Evolutionary conservation across 2,888 invertebrate genomes (phyloP).

Genomic region (Drosophila tripunctata): DNA sequence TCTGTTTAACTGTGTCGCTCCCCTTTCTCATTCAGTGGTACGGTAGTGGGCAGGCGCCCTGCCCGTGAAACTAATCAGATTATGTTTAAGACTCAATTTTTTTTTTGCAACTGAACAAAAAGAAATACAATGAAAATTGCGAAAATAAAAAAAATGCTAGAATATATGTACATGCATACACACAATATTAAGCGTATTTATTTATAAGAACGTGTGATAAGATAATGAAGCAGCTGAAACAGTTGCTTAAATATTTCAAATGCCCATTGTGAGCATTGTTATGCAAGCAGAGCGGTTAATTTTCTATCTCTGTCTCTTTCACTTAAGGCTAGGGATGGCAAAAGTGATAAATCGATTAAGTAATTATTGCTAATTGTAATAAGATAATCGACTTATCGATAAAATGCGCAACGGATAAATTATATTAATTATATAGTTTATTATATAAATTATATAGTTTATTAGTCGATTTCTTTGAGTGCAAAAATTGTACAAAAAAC

Average conservation of each 20-base stretch:
- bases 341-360: too few relatives aligned
- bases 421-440: too few relatives aligned
- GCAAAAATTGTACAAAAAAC: too few relatives aligned
- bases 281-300: slow-evolving; percentile 31
- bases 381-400: too few relatives aligned
- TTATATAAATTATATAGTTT: too few relatives aligned
- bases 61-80: slow-evolving; percentile 55
- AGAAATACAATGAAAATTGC: slow-evolving; percentile 5
- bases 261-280: slow-evolving; percentile 23
- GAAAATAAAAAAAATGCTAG: slow-evolving; percentile 14
- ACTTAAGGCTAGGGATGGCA: too few relatives aligned
- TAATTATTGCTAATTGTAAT: too few relatives aligned
- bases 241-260: slow-evolving; percentile 5
- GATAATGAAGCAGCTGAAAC: slow-evolving; percentile 25
- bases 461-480: too few relatives aligned
- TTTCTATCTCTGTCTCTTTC: neutral
- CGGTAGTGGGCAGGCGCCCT: slow-evolving; percentile 14
- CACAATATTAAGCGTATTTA: slow-evolving; percentile 13
- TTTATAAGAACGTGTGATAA: slow-evolving; percentile 42
- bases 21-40: neutral
- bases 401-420: too few relatives aligned
- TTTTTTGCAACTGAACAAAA: slow-evolving; percentile 21
- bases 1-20: too few relatives aligned
- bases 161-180: slow-evolving; percentile 13
- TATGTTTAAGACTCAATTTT: slow-evolving; percentile 41